Conservation (phyloP, 2,797 vertebrate species). For the Poeciliopsis paucimaculata region DNA sequence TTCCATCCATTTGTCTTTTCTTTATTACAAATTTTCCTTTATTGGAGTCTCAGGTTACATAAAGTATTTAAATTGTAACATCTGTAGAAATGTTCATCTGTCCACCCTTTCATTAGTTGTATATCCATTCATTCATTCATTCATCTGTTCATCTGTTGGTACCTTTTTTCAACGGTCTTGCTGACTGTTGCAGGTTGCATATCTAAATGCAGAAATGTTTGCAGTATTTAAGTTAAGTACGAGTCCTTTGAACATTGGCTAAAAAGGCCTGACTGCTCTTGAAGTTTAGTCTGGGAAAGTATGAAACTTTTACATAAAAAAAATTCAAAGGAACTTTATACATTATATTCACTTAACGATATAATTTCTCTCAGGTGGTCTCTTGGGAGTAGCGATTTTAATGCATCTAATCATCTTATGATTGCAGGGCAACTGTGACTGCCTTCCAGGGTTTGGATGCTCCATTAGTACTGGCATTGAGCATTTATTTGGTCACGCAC, state of each 20-base stretch:
- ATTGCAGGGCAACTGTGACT: constrained; percentile 44
- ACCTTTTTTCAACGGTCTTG: background rate
- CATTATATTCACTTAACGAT: background rate
- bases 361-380: constrained; percentile 3
- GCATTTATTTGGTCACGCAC: constrained; percentile 59
- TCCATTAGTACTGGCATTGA: constrained; percentile 65
- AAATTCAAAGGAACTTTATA: background rate
- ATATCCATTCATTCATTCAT: background rate
- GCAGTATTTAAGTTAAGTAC: background rate
- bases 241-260: background rate
- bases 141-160: background rate
- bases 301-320: background rate
- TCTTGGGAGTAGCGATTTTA: constrained; percentile 13
- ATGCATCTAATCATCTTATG: constrained; percentile 33
- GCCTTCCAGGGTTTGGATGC: constrained; percentile 46
- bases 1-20: background rate
- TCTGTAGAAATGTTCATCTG: background rate
- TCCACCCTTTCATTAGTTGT: background rate
- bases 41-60: background rate
- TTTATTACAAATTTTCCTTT: background rate
- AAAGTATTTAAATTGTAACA: background rate
- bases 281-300: background rate
- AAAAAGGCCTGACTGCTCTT: background rate
- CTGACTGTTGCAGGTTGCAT: background rate
- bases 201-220: background rate